Conservation (phyloP, 2,113 vertebrate species). For the Sclerurus mexicanus region DNA sequence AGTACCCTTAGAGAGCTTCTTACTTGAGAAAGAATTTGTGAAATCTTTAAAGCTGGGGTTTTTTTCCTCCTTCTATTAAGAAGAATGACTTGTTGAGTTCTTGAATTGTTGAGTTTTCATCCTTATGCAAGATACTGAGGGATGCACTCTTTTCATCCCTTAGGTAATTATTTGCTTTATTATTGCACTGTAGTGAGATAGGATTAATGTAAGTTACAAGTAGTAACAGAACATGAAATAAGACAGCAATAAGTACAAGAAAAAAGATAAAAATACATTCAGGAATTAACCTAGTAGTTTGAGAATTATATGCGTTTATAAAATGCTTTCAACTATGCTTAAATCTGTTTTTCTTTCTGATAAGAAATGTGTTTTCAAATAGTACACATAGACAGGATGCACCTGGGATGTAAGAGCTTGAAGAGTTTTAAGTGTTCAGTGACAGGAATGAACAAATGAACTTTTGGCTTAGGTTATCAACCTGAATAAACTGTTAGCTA, state of each 20-base stretch:
- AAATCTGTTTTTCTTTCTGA: background rate
- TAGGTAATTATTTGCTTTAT: conserved; percentile 7
- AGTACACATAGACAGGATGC: background rate
- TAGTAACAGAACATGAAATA: background rate
- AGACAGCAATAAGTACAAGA: background rate
- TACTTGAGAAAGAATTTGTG: background rate
- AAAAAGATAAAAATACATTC: background rate
- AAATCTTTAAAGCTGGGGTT: background rate
- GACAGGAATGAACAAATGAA: background rate
- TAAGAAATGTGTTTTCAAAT: background rate
- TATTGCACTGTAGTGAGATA: background rate
- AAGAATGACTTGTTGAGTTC: background rate
- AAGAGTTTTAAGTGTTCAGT: background rate
- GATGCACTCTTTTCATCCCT: background rate
- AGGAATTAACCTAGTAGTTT: background rate
- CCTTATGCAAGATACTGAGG: background rate
- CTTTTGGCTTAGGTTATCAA: background rate
- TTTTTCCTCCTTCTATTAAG: background rate
- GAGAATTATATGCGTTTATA: background rate
- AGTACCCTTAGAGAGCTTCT: background rate
- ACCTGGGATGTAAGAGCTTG: background rate
- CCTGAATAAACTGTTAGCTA: background rate
- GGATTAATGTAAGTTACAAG: background rate
- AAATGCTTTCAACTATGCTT: background rate
- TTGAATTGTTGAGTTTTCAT: background rate